phyloP scores from a whole-genome alignment of 2,888 invertebrate species.

The Sthenelais limicola region DNA sequence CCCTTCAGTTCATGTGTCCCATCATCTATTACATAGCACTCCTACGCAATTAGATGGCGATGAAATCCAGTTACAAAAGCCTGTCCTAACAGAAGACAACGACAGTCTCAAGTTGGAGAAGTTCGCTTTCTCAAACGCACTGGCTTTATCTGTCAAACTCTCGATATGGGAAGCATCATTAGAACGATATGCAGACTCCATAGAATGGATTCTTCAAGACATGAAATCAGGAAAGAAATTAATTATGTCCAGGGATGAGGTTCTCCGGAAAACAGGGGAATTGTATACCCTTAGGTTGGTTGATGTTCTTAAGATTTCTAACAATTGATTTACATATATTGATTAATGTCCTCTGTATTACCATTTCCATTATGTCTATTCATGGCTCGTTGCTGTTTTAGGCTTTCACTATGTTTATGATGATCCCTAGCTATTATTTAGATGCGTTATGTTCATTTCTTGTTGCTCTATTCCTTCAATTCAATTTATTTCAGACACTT shows the following conservation, averaged over 20 bases:
- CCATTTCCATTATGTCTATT: no score
- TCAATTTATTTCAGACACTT: constrained; percentile 76
- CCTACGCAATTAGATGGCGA: constrained; percentile 35
- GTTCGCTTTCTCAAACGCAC: constrained; percentile 94
- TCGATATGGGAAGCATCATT: constrained; percentile 94
- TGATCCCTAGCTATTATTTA: background rate
- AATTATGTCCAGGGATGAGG: constrained; percentile 80
- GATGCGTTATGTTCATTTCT: no score
- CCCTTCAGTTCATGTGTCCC: no score
- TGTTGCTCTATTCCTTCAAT: background rate
- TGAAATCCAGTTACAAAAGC: constrained; percentile 42
- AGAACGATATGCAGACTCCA: constrained; percentile 86
- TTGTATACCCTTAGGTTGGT: constrained; percentile 87
- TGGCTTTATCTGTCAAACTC: constrained; percentile 89
- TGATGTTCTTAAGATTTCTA: no score
- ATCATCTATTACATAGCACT: background rate
- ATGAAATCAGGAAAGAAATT: constrained; percentile 83
- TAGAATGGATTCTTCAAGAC: constrained; percentile 84
- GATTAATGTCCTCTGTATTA: no score
- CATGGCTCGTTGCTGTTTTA: background rate
- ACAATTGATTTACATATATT: no score
- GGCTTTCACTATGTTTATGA: background rate
- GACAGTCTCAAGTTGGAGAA: constrained; percentile 78
- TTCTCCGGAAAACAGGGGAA: constrained; percentile 87
- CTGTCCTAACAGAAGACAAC: constrained; percentile 31